phyloP scores from a whole-genome alignment of 1,140 invertebrate species.

The Sitobion miscanthi region DNA sequence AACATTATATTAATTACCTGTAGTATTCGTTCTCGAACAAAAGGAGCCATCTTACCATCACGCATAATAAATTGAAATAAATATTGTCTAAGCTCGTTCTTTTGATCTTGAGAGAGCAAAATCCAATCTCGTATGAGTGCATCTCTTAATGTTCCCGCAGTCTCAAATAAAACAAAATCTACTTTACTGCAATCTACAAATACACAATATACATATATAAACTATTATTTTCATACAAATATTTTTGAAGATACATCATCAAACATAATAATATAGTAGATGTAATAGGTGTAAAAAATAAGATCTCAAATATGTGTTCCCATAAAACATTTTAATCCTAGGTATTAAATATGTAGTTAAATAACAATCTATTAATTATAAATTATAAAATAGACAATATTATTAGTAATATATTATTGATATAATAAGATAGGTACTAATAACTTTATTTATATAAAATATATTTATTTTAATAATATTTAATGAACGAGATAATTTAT shows the following conservation, averaged over 20 bases:
- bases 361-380: neutral
- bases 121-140: constrained; percentile 84
- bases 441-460: neutral
- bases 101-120: constrained; percentile 71
- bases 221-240: neutral
- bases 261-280: neutral
- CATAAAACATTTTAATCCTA: neutral
- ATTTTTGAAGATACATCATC: neutral
- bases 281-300: neutral
- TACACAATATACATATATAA: neutral
- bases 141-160: constrained; percentile 81
- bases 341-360: neutral
- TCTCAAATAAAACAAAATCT: constrained; percentile 87
- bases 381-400: neutral
- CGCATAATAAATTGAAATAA: constrained; percentile 78
- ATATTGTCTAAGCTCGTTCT: constrained; percentile 77
- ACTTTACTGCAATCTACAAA: constrained; percentile 73
- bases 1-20: constrained; percentile 65
- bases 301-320: neutral
- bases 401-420: neutral
- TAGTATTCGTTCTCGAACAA: constrained; percentile 73
- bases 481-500: neutral
- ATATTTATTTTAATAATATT: neutral
- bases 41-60: constrained; percentile 68
- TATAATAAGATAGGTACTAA: neutral